phyloP scores from a whole-genome alignment of 2,888 invertebrate genomes.

The Euphydryas editha region DNA sequence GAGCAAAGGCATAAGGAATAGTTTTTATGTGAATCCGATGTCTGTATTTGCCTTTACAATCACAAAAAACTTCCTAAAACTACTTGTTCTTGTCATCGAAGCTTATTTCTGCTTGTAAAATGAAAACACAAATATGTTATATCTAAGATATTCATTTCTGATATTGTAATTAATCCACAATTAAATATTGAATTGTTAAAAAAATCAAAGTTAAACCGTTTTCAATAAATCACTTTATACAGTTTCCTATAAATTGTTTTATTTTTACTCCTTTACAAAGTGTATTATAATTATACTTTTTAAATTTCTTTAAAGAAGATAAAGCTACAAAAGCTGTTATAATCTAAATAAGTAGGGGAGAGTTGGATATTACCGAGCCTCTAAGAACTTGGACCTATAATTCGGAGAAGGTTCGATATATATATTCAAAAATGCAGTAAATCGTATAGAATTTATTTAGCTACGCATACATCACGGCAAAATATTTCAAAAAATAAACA shows the following conservation, averaged over 20 bases:
- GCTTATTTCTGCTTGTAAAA: neutral
- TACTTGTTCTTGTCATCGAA: neutral
- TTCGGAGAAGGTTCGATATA: too few relatives aligned
- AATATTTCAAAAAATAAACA: too few relatives aligned
- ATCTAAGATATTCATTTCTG: neutral
- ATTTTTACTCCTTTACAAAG: constrained; percentile 43
- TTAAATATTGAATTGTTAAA: constrained; percentile 41
- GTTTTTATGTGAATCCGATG: constrained; percentile 7
- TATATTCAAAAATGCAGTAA: too few relatives aligned
- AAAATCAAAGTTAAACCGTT: constrained; percentile 53
- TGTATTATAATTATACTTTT: neutral
- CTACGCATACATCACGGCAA: too few relatives aligned
- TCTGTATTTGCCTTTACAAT: constrained; percentile 5
- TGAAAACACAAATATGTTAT: neutral
- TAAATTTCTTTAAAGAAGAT: too few relatives aligned
- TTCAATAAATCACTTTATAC: constrained; percentile 80
- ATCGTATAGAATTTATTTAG: too few relatives aligned
- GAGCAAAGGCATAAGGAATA: neutral
- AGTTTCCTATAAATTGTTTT: constrained; percentile 68
- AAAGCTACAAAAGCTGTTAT: too few relatives aligned
- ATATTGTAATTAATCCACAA: neutral
- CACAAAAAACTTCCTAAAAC: neutral
- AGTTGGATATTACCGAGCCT: too few relatives aligned
- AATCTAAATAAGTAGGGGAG: too few relatives aligned
- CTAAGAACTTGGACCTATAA: too few relatives aligned